phyloP scores from a whole-genome alignment of 2,113 vertebrate species.

The Sturnus vulgaris region DNA sequence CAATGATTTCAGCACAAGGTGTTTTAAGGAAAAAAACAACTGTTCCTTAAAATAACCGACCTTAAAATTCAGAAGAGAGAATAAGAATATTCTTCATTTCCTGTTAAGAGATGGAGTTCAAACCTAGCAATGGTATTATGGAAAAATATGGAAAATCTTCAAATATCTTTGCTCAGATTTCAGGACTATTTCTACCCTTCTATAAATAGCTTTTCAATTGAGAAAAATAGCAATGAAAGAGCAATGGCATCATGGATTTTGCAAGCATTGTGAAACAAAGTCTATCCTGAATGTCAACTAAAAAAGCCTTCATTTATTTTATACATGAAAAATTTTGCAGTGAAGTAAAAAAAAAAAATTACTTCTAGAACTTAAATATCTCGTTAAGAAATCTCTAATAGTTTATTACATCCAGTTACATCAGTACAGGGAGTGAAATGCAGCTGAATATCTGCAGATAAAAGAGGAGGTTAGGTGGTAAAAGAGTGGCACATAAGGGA shows the following conservation, averaged over 20 bases:
- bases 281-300: background rate
- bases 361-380: background rate
- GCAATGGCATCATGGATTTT: background rate
- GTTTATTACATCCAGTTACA: background rate
- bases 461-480: background rate
- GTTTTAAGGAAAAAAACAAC: background rate
- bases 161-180: background rate
- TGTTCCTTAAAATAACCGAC: rapidly evolving
- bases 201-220: background rate
- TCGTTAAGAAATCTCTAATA: background rate
- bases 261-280: background rate
- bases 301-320: background rate
- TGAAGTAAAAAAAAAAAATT: background rate
- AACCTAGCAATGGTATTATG: background rate
- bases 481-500: background rate
- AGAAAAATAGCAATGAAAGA: background rate
- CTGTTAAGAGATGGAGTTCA: background rate
- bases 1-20: background rate
- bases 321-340: background rate
- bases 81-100: background rate
- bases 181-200: background rate
- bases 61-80: background rate
- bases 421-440: background rate
- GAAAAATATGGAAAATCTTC: background rate
- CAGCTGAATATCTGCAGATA: background rate